These are phyloP conservation scores for Papilio protenor DNA, from an alignment of 2,888 invertebrate genomes.

Conservation along the genomic window DNA sequence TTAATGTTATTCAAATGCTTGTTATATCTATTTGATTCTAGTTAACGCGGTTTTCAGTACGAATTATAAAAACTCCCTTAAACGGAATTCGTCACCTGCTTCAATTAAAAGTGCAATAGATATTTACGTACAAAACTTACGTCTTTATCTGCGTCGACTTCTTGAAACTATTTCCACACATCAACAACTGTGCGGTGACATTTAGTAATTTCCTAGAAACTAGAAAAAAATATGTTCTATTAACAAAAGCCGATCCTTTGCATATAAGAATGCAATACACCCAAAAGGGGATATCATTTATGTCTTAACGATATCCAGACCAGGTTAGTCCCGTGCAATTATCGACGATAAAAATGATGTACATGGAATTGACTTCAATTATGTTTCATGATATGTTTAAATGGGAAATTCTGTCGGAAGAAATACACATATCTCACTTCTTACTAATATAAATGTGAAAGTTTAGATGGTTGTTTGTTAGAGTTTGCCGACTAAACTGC, in stretches of 20 bases:
- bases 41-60: too few relatives aligned
- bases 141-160: not conserved
- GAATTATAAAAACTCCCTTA: not conserved
- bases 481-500: too few relatives aligned
- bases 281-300: slow-evolving; percentile 30
- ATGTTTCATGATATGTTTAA: slow-evolving; percentile 48
- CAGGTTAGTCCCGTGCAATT: slow-evolving; percentile 37
- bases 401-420: slow-evolving; percentile 20
- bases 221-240: slow-evolving; percentile 11
- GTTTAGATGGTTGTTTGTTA: too few relatives aligned
- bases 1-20: too few relatives aligned
- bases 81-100: not conserved
- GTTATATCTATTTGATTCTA: too few relatives aligned
- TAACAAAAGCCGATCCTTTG: slow-evolving; percentile 16
- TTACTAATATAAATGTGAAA: too few relatives aligned
- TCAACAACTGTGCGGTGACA: not conserved
- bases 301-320: slow-evolving; percentile 36
- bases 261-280: slow-evolving; percentile 24
- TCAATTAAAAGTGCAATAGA: not conserved
- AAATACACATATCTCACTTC: too few relatives aligned
- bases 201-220: slow-evolving; percentile 8
- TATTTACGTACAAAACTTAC: not conserved
- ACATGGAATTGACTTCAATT: slow-evolving; percentile 43
- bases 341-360: slow-evolving; percentile 29
- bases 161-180: not conserved